Evolutionary conservation across 2,113 vertebrate genomes (phyloP), one percentile per base, ranked within the genome.

Genomic region (Monopterus albus): DNA sequence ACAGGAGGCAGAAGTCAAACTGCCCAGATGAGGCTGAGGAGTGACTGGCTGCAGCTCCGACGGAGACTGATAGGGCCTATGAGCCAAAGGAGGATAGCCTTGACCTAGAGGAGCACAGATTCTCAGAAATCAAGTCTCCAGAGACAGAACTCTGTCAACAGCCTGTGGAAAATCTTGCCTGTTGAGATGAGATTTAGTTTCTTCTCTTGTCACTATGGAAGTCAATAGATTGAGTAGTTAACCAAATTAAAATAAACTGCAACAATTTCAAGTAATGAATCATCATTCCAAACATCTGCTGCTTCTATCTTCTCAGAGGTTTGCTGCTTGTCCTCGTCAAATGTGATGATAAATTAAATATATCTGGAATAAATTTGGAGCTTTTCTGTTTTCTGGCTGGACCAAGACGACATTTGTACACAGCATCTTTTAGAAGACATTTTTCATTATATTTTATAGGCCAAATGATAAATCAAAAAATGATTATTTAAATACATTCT

Each of bases 1-100:
- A 13, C 68, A 78, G 80, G 61, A 78, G 75, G 72, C 70, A 64
- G 63, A 45, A 55, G 76, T 76, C 59, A 81, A 81, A 78, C 28
- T 39, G 7, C n/a, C 25, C 33, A 52, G 40, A 51, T 45, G 31
- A 53, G 28, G 43, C 59, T 50, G 81, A 79, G 58, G 62, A 87
- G 72, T 68, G 79, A 81, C 52, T 36, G 50, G 68, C 69, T 64
- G 64, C 78, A 73, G 64, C 59, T 38, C 28, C 46, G 23, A 2
- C 70, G 21, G 33, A 68, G 38, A 45, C 40, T 60, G 59, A 80
- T 70, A 58, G 62, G 60, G 51, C 53, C 25, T 2, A n/a, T 8
- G 15, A 43, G 52, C 21, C 26, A 39, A 42, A 66, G 70, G 71
- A 87, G 81, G 58, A 79, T 82, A 76, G 73, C 61, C 61, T 50